phyloP scores from a whole-genome alignment of 2,797 vertebrate species.

The Rallus crepitans region DNA sequence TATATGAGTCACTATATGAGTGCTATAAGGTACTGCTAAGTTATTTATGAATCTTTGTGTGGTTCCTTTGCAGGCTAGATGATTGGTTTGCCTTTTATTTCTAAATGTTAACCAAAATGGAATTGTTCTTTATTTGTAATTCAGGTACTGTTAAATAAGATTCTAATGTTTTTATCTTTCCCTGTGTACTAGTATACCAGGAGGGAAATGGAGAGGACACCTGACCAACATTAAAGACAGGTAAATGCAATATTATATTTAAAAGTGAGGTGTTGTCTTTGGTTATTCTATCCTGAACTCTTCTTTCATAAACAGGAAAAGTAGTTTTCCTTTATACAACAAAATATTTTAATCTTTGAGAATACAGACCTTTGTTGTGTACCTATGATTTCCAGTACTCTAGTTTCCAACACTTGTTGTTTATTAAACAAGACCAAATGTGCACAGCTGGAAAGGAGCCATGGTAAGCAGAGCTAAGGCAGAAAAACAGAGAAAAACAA shows the following conservation, averaged over 20 bases:
- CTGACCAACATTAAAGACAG: slow-evolving; percentile 80
- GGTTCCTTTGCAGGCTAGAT: background rate
- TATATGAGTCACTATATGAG: background rate
- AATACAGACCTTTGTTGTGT: background rate
- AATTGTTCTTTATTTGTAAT: background rate
- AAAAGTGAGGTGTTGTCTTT: background rate
- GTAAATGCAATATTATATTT: slow-evolving; percentile 76
- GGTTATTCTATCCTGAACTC: background rate
- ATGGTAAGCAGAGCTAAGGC: background rate
- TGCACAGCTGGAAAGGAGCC: background rate
- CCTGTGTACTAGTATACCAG: slow-evolving; percentile 81
- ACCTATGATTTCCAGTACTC: background rate
- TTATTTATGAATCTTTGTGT: background rate
- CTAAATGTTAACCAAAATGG: background rate
- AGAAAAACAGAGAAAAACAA: background rate
- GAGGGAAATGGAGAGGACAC: slow-evolving; percentile 85
- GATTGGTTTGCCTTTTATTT: background rate
- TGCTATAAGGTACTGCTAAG: background rate
- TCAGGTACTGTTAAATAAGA: background rate
- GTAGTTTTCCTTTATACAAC: background rate
- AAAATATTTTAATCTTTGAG: background rate
- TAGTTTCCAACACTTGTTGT: background rate
- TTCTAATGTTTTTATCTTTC: slow-evolving; percentile 37
- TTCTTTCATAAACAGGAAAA: background rate
- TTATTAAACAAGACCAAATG: background rate